phyloP scores from a whole-genome alignment of 2,888 invertebrate species.

The Thymelicus lineola region DNA sequence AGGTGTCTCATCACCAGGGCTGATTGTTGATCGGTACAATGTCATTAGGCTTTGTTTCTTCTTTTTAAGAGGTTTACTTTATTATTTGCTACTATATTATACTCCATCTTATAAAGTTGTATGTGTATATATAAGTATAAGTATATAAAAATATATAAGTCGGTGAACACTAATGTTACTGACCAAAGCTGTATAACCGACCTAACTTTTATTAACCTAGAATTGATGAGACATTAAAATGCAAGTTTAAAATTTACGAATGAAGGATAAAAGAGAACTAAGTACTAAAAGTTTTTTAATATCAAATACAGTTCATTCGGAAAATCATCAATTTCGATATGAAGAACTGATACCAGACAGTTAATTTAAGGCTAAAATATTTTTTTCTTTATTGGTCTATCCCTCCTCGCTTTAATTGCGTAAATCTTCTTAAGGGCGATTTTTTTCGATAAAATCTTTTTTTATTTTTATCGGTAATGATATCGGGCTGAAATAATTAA shows the following conservation, averaged over 20 bases:
- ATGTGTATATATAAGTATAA: too few species aligned
- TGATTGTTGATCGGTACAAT: too few species aligned
- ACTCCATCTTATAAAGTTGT: too few species aligned
- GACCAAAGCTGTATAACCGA: background rate
- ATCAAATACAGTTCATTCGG: background rate
- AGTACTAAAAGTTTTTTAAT: constrained; percentile 9
- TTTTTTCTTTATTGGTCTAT: constrained; percentile 42
- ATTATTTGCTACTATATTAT: too few species aligned
- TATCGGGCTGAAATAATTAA: constrained; percentile 62
- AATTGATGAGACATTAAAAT: constrained; percentile 1
- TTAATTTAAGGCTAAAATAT: constrained; percentile 41
- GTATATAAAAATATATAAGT: too few species aligned
- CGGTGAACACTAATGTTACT: background rate
- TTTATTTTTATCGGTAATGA: constrained; percentile 56
- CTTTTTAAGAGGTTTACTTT: too few species aligned
- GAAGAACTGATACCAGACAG: constrained; percentile 32
- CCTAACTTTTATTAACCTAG: background rate
- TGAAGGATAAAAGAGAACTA: background rate
- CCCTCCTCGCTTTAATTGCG: constrained; percentile 72
- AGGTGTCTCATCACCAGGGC: too few species aligned
- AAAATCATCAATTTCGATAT: background rate
- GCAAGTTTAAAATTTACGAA: background rate
- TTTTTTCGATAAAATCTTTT: constrained; percentile 64
- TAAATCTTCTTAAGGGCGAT: constrained; percentile 73
- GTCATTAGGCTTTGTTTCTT: too few species aligned